These are phyloP conservation scores for Protobothrops flavoviridis DNA, from an alignment of 2,113 vertebrate species.

Conservation along the genomic window DNA sequence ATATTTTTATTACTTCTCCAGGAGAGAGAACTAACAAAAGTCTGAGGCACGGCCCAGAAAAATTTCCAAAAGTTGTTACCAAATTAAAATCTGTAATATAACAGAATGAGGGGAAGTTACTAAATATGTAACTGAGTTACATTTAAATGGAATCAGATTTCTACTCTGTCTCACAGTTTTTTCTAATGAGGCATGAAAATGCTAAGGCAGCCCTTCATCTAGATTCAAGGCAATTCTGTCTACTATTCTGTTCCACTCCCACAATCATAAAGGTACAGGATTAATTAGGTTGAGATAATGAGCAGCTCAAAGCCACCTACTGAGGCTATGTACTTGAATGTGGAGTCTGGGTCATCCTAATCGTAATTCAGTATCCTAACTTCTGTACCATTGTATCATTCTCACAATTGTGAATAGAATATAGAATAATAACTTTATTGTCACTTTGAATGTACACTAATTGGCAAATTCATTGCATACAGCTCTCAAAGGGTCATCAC, in stretches of 20 bases:
- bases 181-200: neutral
- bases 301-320: neutral
- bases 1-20: neutral
- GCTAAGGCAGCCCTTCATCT: neutral
- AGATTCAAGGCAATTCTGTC: neutral
- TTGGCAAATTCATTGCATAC: no score
- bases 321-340: neutral
- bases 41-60: neutral
- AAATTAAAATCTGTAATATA: neutral
- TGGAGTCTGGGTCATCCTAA: neutral
- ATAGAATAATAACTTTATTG: no score
- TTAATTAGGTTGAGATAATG: neutral
- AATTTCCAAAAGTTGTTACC: neutral
- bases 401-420: neutral
- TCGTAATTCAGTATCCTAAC: neutral
- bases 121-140: neutral
- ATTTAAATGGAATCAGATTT: neutral
- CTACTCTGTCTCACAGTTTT: neutral
- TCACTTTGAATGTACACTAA: no score
- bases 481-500: no score
- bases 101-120: neutral
- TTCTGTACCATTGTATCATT: neutral
- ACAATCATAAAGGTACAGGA: neutral
- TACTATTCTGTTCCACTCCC: neutral
- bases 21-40: neutral